phyloP scores from a whole-genome alignment of 2,797 vertebrate species.

The Heteromormyrus szaboi region DNA sequence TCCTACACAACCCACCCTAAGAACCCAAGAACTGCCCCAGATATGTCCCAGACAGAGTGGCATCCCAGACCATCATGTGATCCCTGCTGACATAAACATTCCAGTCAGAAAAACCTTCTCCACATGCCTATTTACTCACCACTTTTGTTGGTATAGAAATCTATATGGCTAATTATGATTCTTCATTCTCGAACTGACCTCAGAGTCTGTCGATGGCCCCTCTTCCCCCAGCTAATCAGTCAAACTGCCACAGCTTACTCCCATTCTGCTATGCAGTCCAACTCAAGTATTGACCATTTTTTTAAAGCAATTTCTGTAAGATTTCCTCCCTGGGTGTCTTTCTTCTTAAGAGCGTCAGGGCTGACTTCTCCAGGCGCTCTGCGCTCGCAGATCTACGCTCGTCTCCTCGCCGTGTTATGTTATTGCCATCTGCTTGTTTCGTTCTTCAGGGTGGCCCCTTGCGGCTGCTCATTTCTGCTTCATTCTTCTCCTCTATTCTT shows the following conservation, averaged over 20 bases:
- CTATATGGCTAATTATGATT: background rate
- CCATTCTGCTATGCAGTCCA: background rate
- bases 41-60: background rate
- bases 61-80: background rate
- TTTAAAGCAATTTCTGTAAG: background rate
- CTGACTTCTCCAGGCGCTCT: background rate
- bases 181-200: background rate
- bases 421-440: slow-evolving; percentile 4
- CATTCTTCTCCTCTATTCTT: background rate
- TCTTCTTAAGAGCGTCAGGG: background rate
- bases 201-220: background rate
- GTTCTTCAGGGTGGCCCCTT: background rate
- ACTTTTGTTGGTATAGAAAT: background rate
- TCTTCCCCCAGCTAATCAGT: background rate
- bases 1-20: background rate
- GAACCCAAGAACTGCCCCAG: background rate
- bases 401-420: background rate
- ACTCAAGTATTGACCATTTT: slow-evolving; percentile 2
- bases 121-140: background rate
- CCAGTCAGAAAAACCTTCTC: background rate
- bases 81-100: background rate
- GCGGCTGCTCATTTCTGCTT: background rate
- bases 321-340: background rate
- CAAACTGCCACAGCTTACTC: background rate
- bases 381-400: background rate